phyloP scores from a whole-genome alignment of 1,140 invertebrate species.

The Magallana gigas region DNA sequence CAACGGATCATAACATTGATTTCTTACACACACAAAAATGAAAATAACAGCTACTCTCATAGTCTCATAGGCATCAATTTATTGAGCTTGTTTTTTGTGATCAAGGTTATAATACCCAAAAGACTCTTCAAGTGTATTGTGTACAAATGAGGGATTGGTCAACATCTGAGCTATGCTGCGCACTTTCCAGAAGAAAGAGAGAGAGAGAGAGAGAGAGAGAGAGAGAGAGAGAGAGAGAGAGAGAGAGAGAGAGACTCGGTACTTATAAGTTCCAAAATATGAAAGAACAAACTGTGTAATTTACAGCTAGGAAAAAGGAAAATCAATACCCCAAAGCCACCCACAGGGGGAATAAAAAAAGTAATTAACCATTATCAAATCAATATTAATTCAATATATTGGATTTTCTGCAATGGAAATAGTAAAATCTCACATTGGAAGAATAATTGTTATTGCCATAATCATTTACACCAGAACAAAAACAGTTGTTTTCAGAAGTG shows the following conservation, averaged over 20 bases:
- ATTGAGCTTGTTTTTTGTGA: background rate
- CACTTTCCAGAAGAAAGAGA: too few species aligned
- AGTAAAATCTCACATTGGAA: background rate
- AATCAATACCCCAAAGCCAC: background rate
- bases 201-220: background rate
- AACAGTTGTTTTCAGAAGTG: background rate
- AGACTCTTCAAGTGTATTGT: background rate
- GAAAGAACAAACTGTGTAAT: background rate
- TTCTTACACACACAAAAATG: background rate
- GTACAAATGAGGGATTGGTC: background rate
- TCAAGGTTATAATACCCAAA: background rate
- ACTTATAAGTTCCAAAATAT: background rate
- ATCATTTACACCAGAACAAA: background rate
- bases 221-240: background rate
- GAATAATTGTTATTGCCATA: background rate
- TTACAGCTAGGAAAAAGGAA: background rate
- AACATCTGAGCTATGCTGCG: background rate
- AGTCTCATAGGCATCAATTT: too few species aligned
- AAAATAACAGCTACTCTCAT: background rate
- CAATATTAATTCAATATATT: slow-evolving; percentile 13
- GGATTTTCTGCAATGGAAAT: background rate
- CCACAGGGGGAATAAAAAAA: slow-evolving; percentile 4
- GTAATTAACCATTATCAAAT: slow-evolving; percentile 33
- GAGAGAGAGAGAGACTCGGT: background rate
- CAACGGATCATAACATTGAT: too few species aligned